A percentile compares a stretch with the other conserved stretches of the same genome.
phyloP scores from a whole-genome alignment of 2,113 vertebrate genomes.

The Nannobrachium achirus region DNA sequence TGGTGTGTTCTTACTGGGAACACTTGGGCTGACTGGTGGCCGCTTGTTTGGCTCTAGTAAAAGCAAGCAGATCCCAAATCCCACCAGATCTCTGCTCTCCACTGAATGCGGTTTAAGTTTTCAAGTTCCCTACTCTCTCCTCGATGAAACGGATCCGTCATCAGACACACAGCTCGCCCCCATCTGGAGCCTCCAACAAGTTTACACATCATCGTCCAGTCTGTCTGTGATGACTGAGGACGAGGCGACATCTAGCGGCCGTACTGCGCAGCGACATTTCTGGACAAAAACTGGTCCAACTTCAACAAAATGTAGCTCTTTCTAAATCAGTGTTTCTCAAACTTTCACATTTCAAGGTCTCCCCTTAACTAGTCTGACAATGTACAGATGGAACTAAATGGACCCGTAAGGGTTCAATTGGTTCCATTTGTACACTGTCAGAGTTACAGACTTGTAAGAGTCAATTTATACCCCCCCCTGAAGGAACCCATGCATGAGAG shows the following conservation, averaged over 20 bases:
- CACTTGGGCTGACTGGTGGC: conserved; percentile 29
- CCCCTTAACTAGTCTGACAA: no score
- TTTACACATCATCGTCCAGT: neutral
- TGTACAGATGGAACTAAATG: no score
- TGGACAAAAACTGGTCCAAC: no score
- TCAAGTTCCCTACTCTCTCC: conserved; percentile 57
- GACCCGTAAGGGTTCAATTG: no score
- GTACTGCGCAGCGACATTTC: neutral
- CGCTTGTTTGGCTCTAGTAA: neutral
- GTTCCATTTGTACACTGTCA: no score
- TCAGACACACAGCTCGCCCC: conserved; percentile 40
- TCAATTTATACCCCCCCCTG: no score
- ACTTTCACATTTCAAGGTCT: no score
- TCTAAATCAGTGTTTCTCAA: no score
- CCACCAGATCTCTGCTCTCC: neutral
- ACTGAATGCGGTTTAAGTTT: conserved; percentile 62
- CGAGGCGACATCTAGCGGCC: neutral
- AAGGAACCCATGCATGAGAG: no score
- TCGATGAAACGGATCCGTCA: conserved; percentile 34
- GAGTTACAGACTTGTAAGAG: no score
- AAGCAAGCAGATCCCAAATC: neutral
- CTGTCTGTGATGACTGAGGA: neutral
- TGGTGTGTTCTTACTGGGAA: conserved; percentile 46
- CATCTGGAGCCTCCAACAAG: conserved; percentile 22
- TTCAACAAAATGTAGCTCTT: no score